Evolutionary conservation across 2,113 vertebrate genomes (phyloP), one percentile per base, ranked within the genome.

Genomic region (Clinocottus analis): DNA sequence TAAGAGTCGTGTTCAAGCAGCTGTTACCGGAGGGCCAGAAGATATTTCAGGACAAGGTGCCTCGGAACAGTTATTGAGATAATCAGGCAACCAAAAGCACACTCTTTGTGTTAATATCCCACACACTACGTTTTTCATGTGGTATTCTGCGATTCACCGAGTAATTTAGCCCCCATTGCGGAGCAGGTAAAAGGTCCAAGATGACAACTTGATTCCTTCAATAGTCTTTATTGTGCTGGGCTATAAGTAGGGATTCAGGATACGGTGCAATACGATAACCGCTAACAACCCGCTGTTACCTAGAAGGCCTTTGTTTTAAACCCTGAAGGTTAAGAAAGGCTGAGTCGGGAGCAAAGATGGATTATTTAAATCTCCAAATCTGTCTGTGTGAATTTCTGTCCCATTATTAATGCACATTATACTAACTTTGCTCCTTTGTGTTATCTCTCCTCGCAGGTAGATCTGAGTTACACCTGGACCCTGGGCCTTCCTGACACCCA

Each of bases 11-110:
- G 55, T 51, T 69, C 56, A 72, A 43, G 67, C 53, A 45, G 39
- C 23, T 51, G 60, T 70, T 43, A 47, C 75, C 66, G 45, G 17
- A 77, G 77, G 68, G 71, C 77, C 59, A 4, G 21, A 69, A 29
- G 55, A 55, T 65, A 19, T 66, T 51, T 45, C 35, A 61, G 43
- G 43, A 43, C 47, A 62, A 43, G 72, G 29, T 63, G 43, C 19
- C 53, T 63, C 25, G 7, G 29, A 0, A 17, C 41, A 74, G 71
- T 82, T 77, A 45, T 51, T 60, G 29, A 73, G 11, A 65, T 69
- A 79, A 80, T 81, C 23, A 83, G 53, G 45, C 47, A 55, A 71
- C 75, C 33, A 62, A 73, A 68, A 55, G 59, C 29, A 19, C 29
- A 69, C 23, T 41, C 19, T 41, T 21, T 60, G 45, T 69, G 47